Evolutionary conservation across 2,113 vertebrate genomes (phyloP).

Genomic region (Rhea pennata): DNA sequence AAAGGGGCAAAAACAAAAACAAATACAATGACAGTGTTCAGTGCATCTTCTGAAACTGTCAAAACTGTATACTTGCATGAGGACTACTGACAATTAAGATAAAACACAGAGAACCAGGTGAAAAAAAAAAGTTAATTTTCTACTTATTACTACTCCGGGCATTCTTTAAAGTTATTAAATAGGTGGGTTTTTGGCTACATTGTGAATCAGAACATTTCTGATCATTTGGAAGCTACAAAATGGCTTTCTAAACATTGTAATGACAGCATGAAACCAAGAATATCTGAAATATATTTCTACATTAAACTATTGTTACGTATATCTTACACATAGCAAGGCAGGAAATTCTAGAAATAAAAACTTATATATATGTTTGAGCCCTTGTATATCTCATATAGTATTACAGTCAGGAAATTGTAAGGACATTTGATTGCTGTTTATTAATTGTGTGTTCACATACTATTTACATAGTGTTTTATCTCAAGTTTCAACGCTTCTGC

Average conservation of each 20-base stretch:
- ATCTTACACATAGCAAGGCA: not conserved
- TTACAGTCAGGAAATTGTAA: not conserved
- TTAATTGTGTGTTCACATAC: not conserved
- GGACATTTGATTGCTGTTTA: not conserved
- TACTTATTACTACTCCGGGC: not conserved
- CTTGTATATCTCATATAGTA: not conserved
- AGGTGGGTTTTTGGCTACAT: not conserved
- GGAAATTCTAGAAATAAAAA: not conserved
- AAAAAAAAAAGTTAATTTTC: conserved; percentile 40
- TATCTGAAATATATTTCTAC: not conserved
- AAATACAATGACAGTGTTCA: not conserved
- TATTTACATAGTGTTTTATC: not conserved
- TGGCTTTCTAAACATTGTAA: not conserved
- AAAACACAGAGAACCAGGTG: conserved; percentile 38
- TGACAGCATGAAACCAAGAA: not conserved
- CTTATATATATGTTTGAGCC: not conserved
- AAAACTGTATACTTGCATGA: not conserved
- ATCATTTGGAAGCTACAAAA: not conserved
- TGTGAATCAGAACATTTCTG: not conserved
- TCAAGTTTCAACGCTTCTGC: not conserved
- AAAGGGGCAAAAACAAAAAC: not conserved
- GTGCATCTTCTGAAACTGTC: not conserved
- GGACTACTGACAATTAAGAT: not conserved
- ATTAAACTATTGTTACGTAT: not conserved
- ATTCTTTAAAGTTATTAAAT: not conserved